Conservation (phyloP, 30 jellyfish, hydroid and myxozoan species). For the Rhopilema esculentum region DNA sequence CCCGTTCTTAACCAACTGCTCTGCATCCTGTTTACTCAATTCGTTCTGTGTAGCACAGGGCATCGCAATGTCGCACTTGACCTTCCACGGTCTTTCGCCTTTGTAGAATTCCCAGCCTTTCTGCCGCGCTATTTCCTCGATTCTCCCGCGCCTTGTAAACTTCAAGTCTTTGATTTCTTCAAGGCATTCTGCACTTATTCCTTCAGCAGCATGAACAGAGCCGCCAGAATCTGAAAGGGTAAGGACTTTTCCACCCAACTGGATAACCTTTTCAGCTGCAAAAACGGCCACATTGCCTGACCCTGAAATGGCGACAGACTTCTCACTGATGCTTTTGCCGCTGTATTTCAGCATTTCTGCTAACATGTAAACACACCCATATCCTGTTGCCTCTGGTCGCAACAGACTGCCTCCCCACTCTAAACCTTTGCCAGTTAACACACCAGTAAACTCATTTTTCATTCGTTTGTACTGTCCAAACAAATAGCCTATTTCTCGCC, state of each 20-base stretch:
- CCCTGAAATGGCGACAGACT: constrained; percentile 84
- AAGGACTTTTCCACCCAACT: constrained; percentile 87
- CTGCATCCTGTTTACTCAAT: constrained; percentile 73
- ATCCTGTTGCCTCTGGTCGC: constrained; percentile 97
- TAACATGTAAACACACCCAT: constrained; percentile 83
- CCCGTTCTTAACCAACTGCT: constrained; percentile 70
- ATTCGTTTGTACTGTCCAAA: constrained; percentile 93
- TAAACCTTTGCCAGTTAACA: constrained; percentile 88
- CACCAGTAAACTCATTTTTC: constrained; percentile 86
- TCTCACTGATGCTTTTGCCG: constrained; percentile 48
- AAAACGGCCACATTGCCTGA: constrained; percentile 92
- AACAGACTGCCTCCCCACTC: constrained; percentile 94
- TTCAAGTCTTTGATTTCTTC: constrained; percentile 76
- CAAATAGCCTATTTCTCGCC: constrained; percentile 86
- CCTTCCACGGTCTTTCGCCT: constrained; percentile 88
- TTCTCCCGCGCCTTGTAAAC: constrained; percentile 77
- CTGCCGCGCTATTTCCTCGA: constrained; percentile 68
- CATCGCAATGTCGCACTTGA: constrained; percentile 81
- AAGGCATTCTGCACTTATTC: constrained; percentile 63
- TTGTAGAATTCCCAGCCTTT: constrained; percentile 49
- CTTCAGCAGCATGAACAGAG: constrained; percentile 58
- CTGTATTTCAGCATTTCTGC: constrained; percentile 73
- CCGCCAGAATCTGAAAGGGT: constrained; percentile 90
- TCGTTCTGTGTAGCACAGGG: constrained; percentile 97
- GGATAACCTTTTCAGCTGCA: constrained; percentile 83